These are phyloP conservation scores for Deroplatys truncata DNA, from an alignment of 2,888 invertebrate genomes.

Conservation along the genomic window DNA sequence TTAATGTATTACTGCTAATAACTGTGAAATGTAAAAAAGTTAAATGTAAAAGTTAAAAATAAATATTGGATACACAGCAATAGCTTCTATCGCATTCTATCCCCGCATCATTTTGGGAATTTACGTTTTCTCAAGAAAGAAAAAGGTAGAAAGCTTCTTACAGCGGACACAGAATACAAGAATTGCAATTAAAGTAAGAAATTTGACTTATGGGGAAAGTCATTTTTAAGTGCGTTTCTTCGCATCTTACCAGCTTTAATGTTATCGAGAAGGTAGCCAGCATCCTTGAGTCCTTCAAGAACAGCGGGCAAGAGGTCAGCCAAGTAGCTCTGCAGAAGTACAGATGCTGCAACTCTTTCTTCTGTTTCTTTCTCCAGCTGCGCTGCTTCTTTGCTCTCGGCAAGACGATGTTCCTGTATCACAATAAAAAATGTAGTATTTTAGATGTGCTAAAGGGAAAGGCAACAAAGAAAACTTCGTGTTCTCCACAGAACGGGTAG, in stretches of 20 bases:
- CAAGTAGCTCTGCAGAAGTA: slow-evolving; percentile 81
- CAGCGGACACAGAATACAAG: no score
- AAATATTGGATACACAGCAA: no score
- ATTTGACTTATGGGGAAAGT: no score
- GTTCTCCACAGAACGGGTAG: not conserved
- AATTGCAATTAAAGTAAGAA: no score
- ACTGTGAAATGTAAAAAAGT: no score
- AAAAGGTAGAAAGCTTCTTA: no score
- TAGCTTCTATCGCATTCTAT: no score
- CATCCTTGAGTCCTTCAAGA: slow-evolving; percentile 72
- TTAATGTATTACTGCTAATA: no score
- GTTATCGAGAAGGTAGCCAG: slow-evolving; percentile 63
- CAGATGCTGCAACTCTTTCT: slow-evolving; percentile 75
- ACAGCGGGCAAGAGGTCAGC: slow-evolving; percentile 81
- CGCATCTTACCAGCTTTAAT: slow-evolving; percentile 52
- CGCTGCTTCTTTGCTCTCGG: slow-evolving; percentile 63
- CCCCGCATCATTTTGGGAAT: no score
- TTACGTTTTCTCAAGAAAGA: no score
- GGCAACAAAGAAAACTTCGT: slow-evolving; percentile 2
- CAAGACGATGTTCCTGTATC: slow-evolving; percentile 61
- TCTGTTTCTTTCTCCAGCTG: slow-evolving; percentile 69
- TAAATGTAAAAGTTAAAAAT: no score
- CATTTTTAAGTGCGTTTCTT: no score
- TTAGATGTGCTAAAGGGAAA: not conserved
- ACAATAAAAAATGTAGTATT: not conserved